phyloP scores from a whole-genome alignment of 2,888 invertebrate genomes.

The Frankliniella intonsa region DNA sequence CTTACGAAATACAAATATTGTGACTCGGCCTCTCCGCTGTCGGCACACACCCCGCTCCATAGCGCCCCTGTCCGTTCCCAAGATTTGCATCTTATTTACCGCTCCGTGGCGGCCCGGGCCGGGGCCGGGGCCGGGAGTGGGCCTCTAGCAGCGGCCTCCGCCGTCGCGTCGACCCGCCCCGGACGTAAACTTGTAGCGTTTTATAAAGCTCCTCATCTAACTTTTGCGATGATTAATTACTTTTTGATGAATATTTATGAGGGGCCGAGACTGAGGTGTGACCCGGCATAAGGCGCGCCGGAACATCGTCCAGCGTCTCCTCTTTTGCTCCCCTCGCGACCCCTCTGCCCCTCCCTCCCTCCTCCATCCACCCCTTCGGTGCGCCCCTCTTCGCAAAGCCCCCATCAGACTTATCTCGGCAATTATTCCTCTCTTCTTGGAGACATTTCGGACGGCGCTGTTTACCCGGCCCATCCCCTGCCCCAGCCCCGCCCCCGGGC shows the following conservation, averaged over 20 bases:
- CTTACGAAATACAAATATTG: constrained; percentile 21
- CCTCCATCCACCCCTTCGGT: not conserved
- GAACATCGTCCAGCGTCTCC: not conserved
- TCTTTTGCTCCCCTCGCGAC: not conserved
- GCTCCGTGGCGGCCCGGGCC: not conserved
- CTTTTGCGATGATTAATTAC: constrained; percentile 27
- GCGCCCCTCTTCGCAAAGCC: too few relatives aligned
- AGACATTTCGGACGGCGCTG: too few relatives aligned
- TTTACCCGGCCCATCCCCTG: too few relatives aligned
- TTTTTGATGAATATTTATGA: constrained; percentile 25
- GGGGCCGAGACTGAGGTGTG: constrained; percentile 3
- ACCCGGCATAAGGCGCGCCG: constrained; percentile 2
- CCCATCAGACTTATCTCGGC: too few relatives aligned
- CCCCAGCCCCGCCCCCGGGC: too few relatives aligned
- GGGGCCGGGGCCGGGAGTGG: too few relatives aligned
- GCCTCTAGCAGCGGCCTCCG: too few relatives aligned
- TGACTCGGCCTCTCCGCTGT: not conserved
- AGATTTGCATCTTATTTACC: constrained; percentile 21
- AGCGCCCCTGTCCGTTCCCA: not conserved
- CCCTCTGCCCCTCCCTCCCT: not conserved
- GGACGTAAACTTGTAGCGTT: constrained; percentile 9
- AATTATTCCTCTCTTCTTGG: too few relatives aligned
- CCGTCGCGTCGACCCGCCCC: not conserved
- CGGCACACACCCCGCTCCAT: too few relatives aligned
- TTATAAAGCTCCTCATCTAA: constrained; percentile 25